Percentiles rank a stretch among this genome's conserved stretches.
Evolutionary conservation across 2,888 invertebrate genomes (phyloP).

Genomic region (Lasioglossum marginatum): DNA sequence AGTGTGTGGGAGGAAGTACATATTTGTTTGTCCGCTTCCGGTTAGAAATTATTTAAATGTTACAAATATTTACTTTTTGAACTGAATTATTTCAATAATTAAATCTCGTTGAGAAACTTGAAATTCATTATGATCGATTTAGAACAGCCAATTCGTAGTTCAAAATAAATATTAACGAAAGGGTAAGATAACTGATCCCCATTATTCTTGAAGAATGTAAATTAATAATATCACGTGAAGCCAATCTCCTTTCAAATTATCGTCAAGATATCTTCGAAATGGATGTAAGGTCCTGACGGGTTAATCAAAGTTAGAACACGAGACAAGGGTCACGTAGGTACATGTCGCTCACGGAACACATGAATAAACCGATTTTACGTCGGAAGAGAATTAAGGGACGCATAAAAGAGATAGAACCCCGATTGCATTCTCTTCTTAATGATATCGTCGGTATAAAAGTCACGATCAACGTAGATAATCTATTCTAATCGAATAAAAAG

Average conservation of each 20-base stretch:
- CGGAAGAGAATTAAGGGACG: constrained; percentile 10
- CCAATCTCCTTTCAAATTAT: constrained; percentile 49
- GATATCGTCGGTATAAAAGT: not conserved
- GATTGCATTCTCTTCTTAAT: not conserved
- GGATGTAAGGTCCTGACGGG: constrained; percentile 44
- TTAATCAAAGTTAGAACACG: constrained; percentile 63
- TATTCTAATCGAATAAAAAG: not conserved
- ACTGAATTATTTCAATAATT: too few species aligned
- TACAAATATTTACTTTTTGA: not conserved
- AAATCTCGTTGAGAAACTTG: not conserved
- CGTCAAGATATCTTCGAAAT: constrained; percentile 23
- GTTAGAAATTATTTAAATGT: not conserved
- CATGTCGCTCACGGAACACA: constrained; percentile 33
- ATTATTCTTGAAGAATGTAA: not conserved
- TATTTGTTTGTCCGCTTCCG: not conserved
- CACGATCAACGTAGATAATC: not conserved
- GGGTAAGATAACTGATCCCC: too few species aligned
- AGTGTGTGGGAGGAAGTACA: too few species aligned
- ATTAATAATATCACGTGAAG: constrained; percentile 28
- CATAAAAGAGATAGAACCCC: not conserved
- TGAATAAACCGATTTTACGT: constrained; percentile 37
- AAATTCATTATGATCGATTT: not conserved
- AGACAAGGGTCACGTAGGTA: constrained; percentile 49
- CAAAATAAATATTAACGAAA: not conserved
- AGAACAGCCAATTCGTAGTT: not conserved